Evolutionary conservation across 2,797 vertebrate species (phyloP), one percentile per base, ranked within the genome.

Genomic region (Chaenodraco wilsoni): DNA sequence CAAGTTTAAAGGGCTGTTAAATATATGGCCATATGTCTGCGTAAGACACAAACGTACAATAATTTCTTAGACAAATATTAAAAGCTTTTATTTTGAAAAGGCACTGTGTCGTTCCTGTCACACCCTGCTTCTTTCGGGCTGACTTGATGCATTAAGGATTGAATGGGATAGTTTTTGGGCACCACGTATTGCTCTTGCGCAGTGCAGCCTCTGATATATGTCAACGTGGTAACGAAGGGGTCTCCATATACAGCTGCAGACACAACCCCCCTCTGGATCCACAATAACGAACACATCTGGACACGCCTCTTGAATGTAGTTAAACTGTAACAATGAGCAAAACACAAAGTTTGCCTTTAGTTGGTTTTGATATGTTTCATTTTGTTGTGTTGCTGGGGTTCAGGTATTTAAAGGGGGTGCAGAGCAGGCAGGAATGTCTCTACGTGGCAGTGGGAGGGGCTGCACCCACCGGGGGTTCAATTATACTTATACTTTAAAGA

Each of bases 221-320:
- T 94, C 91, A 94, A 95, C 94, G 94, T 95, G 94, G 93, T 92
- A 92, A 79, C 73, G 65, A 19, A 27, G 66, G 88, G 87, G 85
- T 85, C 86, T 84, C 44, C 59, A 51, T 44, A 37, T 37, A 37
- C 48, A 70, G 48, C 72, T 68, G 58, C 70, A 71, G 27, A 44
- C 61, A 40, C 65, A 40, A 3, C 49, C 60, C 12, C 60, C 44
- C 69, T 27, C 15, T 43, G 58, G 43, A n/a, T 1, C 8, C 12
- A 11, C 7, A 11, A 12, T 6, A 44, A 62, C 5, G 17, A 43
- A 2, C 58, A 43, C 55, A 68, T 55, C 48, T 61, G 40, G 51
- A 54, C 27, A 13, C 52, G 16, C 41, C 55, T 71, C 19, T 33
- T 37, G n/a, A 7, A 3, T 33, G n/a, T 5, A 27, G 3, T 48